Evolutionary conservation across 2,797 vertebrate species (phyloP).

Genomic region (Spea hammondii): DNA sequence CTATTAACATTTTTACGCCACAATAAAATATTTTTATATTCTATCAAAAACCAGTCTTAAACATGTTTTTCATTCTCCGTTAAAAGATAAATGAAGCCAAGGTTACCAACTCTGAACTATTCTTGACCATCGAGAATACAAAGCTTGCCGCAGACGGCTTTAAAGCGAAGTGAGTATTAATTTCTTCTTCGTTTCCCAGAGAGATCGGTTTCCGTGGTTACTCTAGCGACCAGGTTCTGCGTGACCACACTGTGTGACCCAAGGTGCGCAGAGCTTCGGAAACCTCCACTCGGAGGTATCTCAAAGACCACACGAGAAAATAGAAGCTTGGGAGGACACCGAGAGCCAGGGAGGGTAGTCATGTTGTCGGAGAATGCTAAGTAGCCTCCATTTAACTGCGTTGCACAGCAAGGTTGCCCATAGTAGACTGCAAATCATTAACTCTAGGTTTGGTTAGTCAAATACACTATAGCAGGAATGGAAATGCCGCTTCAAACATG

Average conservation of each 20-base stretch:
- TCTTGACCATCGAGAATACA: conserved; percentile 26
- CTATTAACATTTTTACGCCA: too few relatives aligned
- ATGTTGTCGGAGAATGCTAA: not conserved
- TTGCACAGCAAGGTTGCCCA: too few relatives aligned
- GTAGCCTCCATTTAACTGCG: not conserved
- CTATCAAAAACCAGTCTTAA: too few relatives aligned
- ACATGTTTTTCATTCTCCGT: not conserved
- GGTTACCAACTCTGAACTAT: conserved; percentile 11
- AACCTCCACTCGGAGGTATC: not conserved
- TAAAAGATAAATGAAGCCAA: conserved; percentile 33
- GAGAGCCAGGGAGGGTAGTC: too few relatives aligned
- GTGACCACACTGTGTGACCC: conserved; percentile 10
- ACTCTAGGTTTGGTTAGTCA: not conserved
- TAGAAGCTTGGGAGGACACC: not conserved
- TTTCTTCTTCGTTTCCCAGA: conserved; percentile 11
- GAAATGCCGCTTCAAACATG: not conserved
- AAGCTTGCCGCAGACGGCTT: conserved; percentile 19
- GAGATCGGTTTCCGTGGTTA: conserved; percentile 2
- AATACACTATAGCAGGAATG: not conserved
- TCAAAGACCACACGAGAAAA: not conserved
- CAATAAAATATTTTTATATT: too few relatives aligned
- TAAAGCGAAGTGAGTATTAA: conserved; percentile 36
- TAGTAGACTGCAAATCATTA: not conserved
- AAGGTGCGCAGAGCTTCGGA: not conserved
- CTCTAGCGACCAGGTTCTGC: not conserved